These are phyloP conservation scores for Cryptoprocta ferox DNA, from an alignment of 2,797 vertebrate species.

Conservation along the genomic window DNA sequence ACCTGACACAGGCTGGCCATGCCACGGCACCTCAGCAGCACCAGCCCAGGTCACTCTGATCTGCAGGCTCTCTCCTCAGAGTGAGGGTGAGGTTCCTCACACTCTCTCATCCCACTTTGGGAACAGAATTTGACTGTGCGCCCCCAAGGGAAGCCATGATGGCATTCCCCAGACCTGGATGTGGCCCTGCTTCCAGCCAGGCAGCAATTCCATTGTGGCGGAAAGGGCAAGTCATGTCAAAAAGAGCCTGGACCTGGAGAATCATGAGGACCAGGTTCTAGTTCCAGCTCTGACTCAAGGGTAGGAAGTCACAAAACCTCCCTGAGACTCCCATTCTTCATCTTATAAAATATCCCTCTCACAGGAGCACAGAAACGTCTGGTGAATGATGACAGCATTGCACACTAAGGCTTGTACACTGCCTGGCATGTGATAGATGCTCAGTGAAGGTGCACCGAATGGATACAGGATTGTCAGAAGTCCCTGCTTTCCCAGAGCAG, in stretches of 20 bases:
- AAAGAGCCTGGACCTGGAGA: neutral
- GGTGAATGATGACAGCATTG: neutral
- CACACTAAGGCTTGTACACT: accelerated
- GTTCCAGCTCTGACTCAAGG: neutral
- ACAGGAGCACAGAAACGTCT: neutral
- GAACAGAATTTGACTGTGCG: neutral
- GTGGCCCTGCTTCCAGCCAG: neutral
- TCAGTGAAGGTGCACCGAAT: neutral
- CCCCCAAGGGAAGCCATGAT: neutral
- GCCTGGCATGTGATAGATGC: neutral
- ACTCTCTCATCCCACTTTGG: no score
- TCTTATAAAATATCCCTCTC: neutral
- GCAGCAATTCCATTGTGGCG: neutral
- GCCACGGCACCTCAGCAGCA: neutral
- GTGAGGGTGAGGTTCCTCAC: neutral
- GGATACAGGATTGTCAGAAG: neutral
- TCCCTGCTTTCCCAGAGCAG: neutral
- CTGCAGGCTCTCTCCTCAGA: neutral
- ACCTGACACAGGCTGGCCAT: neutral
- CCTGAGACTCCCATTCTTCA: neutral
- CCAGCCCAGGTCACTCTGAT: neutral
- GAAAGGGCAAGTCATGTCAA: neutral
- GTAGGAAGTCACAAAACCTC: neutral
- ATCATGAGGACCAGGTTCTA: neutral
- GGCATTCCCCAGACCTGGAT: neutral